phyloP scores from a whole-genome alignment of 2,113 vertebrate genomes.

The Corydoras sp. region DNA sequence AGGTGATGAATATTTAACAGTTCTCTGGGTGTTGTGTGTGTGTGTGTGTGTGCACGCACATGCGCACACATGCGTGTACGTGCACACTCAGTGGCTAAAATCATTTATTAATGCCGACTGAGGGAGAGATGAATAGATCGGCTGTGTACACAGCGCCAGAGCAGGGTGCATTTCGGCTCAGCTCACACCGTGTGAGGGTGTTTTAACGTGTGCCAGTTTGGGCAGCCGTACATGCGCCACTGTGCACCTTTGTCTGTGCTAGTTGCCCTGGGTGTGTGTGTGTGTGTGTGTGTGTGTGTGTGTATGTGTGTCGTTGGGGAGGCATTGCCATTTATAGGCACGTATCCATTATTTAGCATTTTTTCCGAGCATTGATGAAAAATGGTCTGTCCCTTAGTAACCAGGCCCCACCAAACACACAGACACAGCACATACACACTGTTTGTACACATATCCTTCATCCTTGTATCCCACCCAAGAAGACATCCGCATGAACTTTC shows the following conservation, averaged over 20 bases:
- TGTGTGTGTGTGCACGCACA: constrained; percentile 22
- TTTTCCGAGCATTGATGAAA: constrained; percentile 43
- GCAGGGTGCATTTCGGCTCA: too few relatives aligned
- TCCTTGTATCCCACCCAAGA: not conserved
- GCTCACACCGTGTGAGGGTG: constrained; percentile 36
- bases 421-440: constrained; percentile 18
- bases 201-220: constrained; percentile 1
- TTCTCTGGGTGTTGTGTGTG: constrained; percentile 4
- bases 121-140: constrained; percentile 55
- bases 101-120: constrained; percentile 54
- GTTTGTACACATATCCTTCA: not conserved
- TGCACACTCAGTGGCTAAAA: constrained; percentile 34
- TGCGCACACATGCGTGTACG: not conserved
- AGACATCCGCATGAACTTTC: not conserved
- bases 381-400: constrained; percentile 34
- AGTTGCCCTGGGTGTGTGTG: not conserved
- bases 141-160: constrained; percentile 43
- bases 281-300: constrained; percentile 1
- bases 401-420: constrained; percentile 30
- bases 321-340: constrained; percentile 44
- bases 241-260: constrained; percentile 32
- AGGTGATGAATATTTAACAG: constrained; percentile 47
- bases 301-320: not conserved
- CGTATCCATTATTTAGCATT: constrained; percentile 53
- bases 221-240: constrained; percentile 32